Conservation (phyloP, 1,140 invertebrate genomes). For the Geopemphigus sp. region DNA sequence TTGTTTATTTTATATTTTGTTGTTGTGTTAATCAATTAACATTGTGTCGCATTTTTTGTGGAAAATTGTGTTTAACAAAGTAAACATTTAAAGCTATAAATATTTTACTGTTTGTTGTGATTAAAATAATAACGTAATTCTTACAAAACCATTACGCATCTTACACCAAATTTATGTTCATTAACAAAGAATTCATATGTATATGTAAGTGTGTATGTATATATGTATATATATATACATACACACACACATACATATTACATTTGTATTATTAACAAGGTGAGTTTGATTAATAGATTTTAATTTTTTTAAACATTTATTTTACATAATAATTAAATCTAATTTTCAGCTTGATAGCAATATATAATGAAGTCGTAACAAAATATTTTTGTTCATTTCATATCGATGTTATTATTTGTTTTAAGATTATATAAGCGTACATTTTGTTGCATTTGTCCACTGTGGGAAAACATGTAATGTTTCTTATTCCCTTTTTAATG, state of each 20-base stretch:
- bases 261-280: background rate
- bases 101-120: conserved; percentile 29
- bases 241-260: no score
- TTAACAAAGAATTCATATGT: conserved; percentile 18
- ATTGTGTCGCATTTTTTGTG: background rate
- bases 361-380: background rate
- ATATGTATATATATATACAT: no score
- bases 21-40: background rate
- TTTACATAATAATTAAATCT: background rate
- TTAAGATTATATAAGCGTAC: no score
- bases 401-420: background rate
- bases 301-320: background rate
- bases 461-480: no score
- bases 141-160: background rate
- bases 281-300: conserved; percentile 28
- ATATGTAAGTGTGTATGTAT: no score
- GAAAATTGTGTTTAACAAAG: background rate
- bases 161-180: background rate
- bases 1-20: conserved; percentile 10
- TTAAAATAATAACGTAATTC: conserved; percentile 1
- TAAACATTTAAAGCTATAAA: background rate
- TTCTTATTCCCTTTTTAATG: no score
- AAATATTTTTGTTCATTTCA: background rate
- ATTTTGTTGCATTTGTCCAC: no score
- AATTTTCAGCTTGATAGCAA: conserved; percentile 35